These are phyloP conservation scores for Scomber colias DNA, from an alignment of 2,113 vertebrate species.

Conservation along the genomic window DNA sequence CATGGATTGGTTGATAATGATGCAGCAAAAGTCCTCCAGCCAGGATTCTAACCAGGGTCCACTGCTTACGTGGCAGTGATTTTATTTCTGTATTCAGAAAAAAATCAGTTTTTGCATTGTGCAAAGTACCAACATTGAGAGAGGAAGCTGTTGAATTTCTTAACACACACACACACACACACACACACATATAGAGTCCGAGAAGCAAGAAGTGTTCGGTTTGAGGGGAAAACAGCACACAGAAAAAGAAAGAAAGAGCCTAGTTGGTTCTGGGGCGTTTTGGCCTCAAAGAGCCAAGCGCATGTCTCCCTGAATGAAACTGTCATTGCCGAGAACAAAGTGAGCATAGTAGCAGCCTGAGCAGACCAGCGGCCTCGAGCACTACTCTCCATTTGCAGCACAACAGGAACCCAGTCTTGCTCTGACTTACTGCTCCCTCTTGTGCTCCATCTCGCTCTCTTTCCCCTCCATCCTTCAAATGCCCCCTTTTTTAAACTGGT, in stretches of 20 bases:
- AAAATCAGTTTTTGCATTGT: too few relatives aligned
- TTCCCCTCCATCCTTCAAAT: slow-evolving; percentile 11
- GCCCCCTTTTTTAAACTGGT: slow-evolving; percentile 16
- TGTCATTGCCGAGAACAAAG: slow-evolving; percentile 77
- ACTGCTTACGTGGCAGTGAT: too few relatives aligned
- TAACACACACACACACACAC: slow-evolving; percentile 1
- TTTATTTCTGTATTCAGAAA: too few relatives aligned
- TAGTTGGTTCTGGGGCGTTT: slow-evolving; percentile 30
- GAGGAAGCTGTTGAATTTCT: slow-evolving; percentile 9
- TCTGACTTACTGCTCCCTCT: slow-evolving; percentile 20
- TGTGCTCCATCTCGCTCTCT: slow-evolving; percentile 10
- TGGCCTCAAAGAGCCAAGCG: slow-evolving; percentile 55
- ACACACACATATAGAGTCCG: not conserved
- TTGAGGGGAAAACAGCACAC: slow-evolving; percentile 47
- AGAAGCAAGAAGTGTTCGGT: slow-evolving; percentile 44
- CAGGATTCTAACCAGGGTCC: too few relatives aligned
- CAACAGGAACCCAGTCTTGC: slow-evolving; percentile 42
- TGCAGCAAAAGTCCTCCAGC: not conserved
- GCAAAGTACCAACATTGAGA: slow-evolving; percentile 28
- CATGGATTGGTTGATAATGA: not conserved
- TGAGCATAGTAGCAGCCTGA: slow-evolving; percentile 62
- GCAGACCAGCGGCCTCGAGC: slow-evolving; percentile 66
- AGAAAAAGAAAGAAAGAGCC: slow-evolving; percentile 38
- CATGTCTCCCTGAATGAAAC: slow-evolving; percentile 68
- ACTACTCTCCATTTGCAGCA: slow-evolving; percentile 63